Evolutionary conservation across 2,888 invertebrate genomes (phyloP), one percentile per base, ranked within the genome.

Genomic region (Athalia circularis): DNA sequence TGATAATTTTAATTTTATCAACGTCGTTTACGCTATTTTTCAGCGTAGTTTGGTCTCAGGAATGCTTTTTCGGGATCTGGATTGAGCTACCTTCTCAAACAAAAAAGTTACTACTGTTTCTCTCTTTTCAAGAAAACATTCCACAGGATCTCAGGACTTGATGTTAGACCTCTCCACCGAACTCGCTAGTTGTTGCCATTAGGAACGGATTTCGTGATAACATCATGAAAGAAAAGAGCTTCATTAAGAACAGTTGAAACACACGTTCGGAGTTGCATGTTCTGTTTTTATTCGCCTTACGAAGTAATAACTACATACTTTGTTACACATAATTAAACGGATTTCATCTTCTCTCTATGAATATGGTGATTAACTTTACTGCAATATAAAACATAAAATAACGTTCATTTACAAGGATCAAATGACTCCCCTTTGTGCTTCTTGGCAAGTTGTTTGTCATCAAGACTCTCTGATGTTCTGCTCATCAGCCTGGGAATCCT

Each of bases 321-420:
- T 86, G 83, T 86, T 88, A 86, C 88, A 29, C 29, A 88, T 86
- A 85, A 83, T 82, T 87, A 88, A 88, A 88, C 85, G 84, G 82
- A 80, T 79, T 81, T 80, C 83, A 80, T 82, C 81, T 59, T 78
- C 72, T 70, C 76, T 81, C 82, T 80, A 82, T 79, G 81, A 79
- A 77, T 82, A 78, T 82, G 81, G 52, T 80, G 81, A 82, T 83
- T 85, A 82, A 83, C 48, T 79, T 80, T 84, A 83, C 80, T 80
- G 78, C 29, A 29, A 83, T 82, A 82, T 82, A 81, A 85, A 84
- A 84, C 82, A 84, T 81, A 83, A 79, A 80, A 79, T 85, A 87
- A 86, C 84, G 84, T 89, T 89, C 90, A 90, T 90, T 89, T 90
- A 90, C 90, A 90, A 84, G 88, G 87, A 86, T 89, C 88, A 82